phyloP scores from a whole-genome alignment of 2,797 vertebrate genomes.

The Artibeus lituratus region DNA sequence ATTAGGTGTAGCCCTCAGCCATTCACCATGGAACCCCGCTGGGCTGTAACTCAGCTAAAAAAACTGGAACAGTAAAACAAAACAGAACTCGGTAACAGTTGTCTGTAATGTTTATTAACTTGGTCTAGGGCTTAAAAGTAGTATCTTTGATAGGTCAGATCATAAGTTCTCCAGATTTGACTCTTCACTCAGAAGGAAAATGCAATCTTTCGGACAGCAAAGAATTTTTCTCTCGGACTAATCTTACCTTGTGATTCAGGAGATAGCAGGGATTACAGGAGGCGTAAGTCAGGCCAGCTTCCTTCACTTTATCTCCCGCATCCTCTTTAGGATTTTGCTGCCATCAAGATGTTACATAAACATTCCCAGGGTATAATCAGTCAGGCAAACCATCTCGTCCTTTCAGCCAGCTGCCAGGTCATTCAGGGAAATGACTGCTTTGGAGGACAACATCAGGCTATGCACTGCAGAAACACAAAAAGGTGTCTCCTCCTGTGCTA shows the following conservation, averaged over 20 bases:
- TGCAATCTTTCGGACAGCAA: conserved; percentile 31
- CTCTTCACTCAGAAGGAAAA: conserved; percentile 64
- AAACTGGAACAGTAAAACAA: conserved; percentile 53
- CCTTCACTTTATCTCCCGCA: conserved; percentile 47
- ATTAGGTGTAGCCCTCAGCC: conserved; percentile 12
- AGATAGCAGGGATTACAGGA: conserved; percentile 58
- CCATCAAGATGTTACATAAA: conserved; percentile 59
- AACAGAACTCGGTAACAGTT: not conserved
- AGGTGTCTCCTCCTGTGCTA: not conserved
- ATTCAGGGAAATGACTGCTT: conserved; percentile 48
- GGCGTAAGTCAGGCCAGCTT: conserved; percentile 32
- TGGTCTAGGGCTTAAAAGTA: conserved; percentile 60
- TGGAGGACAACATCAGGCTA: not conserved
- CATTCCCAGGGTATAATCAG: conserved; percentile 52
- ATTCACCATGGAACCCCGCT: not conserved
- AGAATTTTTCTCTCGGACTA: conserved; percentile 62
- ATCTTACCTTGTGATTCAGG: conserved; percentile 65
- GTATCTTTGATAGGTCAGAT: conserved; percentile 40
- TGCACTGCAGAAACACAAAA: conserved; percentile 9
- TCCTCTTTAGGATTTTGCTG: conserved; percentile 66
- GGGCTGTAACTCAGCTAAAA: conserved; percentile 39
- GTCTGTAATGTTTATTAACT: conserved; percentile 56
- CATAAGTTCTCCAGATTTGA: conserved; percentile 63
- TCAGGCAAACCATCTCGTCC: conserved; percentile 2
- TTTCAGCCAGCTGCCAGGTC: conserved; percentile 14